Evolutionary conservation across 2,888 invertebrate genomes (phyloP).

Genomic region (Folsomia candida): DNA sequence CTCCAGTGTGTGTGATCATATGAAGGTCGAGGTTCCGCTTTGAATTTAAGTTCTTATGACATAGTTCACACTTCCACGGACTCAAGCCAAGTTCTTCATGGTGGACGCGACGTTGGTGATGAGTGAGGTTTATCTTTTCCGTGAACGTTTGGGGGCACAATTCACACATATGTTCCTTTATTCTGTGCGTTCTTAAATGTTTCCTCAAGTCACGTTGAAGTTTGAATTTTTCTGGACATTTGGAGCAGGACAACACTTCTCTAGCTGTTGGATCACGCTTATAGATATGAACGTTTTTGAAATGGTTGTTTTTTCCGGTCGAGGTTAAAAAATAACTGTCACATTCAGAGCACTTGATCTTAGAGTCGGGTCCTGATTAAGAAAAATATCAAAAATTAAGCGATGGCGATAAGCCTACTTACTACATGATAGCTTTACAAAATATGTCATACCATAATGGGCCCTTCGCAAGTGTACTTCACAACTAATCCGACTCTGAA

Average conservation of each 20-base stretch:
- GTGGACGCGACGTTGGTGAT: not conserved
- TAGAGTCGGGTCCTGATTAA: not conserved
- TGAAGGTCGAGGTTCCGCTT: not conserved
- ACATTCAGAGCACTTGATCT: not conserved
- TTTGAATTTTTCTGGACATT: not conserved
- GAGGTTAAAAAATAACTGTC: not conserved
- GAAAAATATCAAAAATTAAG: not conserved
- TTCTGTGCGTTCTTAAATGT: not conserved
- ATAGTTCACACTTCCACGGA: not conserved
- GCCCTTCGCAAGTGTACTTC: not conserved
- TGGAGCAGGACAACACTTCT: not conserved
- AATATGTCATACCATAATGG: not conserved
- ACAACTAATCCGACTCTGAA: not conserved
- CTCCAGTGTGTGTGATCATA: no score
- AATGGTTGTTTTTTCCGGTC: not conserved
- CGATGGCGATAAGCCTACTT: no score
- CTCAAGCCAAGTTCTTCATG: not conserved
- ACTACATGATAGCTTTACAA: no score
- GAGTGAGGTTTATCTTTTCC: not conserved
- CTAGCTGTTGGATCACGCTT: no score
- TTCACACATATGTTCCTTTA: not conserved
- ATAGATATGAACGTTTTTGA: not conserved
- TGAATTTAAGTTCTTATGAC: not conserved
- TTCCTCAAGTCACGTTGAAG: not conserved
- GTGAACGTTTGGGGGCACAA: not conserved